Conservation (phyloP, 2,888 invertebrate species). For the Clitarchus hookeri region DNA sequence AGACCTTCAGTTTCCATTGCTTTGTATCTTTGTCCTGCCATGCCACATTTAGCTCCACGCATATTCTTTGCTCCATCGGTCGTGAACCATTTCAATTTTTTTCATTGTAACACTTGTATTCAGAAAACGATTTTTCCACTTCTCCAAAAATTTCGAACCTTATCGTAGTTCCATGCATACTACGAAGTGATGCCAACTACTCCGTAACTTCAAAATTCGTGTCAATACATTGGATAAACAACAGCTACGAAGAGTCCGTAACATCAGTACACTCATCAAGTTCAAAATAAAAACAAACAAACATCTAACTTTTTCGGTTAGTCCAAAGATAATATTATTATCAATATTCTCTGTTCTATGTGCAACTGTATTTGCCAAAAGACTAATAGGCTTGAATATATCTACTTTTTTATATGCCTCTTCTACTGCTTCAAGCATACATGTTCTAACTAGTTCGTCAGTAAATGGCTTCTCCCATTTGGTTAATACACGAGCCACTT, state of each 20-base stretch:
- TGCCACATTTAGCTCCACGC: not conserved
- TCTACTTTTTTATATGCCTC: slow-evolving; percentile 17
- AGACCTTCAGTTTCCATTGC: slow-evolving; percentile 5
- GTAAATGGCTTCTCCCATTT: slow-evolving; percentile 19
- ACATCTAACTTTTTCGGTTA: not conserved
- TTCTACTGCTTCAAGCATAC: slow-evolving; percentile 19
- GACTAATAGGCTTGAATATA: slow-evolving; percentile 5
- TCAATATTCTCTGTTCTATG: not conserved
- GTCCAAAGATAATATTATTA: not conserved
- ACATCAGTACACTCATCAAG: slow-evolving; percentile 20
- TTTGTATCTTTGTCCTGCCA: not conserved
- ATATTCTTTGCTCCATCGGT: slow-evolving; percentile 19
- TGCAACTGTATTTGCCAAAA: not conserved
- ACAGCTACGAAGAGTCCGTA: not conserved
- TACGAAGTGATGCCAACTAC: not conserved
- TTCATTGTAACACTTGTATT: not conserved
- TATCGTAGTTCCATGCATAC: slow-evolving; percentile 27
- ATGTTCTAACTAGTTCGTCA: slow-evolving; percentile 15
- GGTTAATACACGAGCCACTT: not conserved
- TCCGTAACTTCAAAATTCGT: slow-evolving; percentile 21
- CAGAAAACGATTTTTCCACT: not conserved
- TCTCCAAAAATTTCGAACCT: not conserved
- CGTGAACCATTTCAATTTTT: not conserved
- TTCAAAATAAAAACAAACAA: not conserved
- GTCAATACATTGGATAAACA: not conserved